A percentile compares a stretch with the other conserved stretches of the same genome.
phyloP scores from a whole-genome alignment of 2,888 invertebrate species.

The Strigamia maritima region DNA sequence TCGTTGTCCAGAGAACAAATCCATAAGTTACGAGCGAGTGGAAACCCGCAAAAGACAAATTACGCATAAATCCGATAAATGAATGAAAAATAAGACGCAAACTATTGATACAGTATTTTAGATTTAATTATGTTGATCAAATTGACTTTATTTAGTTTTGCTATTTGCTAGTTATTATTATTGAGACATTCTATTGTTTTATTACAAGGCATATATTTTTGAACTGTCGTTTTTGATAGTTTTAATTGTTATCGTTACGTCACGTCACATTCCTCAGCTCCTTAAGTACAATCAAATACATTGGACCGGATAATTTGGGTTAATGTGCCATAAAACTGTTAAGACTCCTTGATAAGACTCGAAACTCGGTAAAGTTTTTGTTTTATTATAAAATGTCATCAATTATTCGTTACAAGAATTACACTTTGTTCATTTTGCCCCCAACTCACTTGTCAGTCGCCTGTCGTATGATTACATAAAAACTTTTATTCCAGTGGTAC shows the following conservation, averaged over 20 bases:
- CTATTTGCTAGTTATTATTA: background rate
- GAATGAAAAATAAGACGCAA: background rate
- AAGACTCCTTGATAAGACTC: background rate
- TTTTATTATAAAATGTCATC: constrained; percentile 11
- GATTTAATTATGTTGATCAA: constrained; percentile 2
- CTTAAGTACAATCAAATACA: background rate
- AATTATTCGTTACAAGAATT: constrained; percentile 1
- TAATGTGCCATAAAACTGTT: background rate
- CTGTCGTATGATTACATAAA: constrained; percentile 7
- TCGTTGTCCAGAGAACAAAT: constrained; percentile 68
- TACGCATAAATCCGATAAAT: background rate
- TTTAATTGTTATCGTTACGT: background rate
- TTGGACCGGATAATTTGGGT: background rate
- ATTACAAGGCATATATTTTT: background rate
- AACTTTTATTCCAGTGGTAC: constrained; percentile 2
- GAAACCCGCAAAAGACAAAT: background rate
- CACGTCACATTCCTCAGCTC: background rate
- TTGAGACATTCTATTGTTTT: too few relatives aligned
- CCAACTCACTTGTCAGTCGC: background rate
- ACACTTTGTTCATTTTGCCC: constrained; percentile 9
- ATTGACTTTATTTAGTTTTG: background rate
- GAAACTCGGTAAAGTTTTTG: background rate
- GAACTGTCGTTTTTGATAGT: background rate
- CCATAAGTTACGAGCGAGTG: constrained; percentile 39
- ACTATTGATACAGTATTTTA: background rate